Conservation (phyloP, 2,888 invertebrate species). For the Muschampia plurimacula region DNA sequence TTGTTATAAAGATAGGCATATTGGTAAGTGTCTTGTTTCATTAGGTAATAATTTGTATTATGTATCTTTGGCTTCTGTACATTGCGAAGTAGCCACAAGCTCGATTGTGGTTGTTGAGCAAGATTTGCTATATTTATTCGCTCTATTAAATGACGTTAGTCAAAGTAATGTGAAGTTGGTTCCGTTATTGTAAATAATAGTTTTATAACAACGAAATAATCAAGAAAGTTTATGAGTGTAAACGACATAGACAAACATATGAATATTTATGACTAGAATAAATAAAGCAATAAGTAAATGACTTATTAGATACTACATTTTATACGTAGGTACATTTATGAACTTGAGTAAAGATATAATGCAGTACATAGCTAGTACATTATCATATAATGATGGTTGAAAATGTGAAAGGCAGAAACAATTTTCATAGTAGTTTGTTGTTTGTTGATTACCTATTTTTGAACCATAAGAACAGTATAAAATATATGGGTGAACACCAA, state of each 20-base stretch:
- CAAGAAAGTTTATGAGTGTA: neutral
- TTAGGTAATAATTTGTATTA: neutral
- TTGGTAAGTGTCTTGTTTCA: neutral
- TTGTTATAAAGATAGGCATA: too few relatives aligned
- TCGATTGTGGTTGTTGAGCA: constrained; percentile 45
- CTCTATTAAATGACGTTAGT: constrained; percentile 7
- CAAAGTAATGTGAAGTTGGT: neutral
- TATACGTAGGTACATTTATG: too few relatives aligned
- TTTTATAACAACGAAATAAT: neutral
- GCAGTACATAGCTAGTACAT: too few relatives aligned
- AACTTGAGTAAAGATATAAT: too few relatives aligned
- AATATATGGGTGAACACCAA: too few relatives aligned
- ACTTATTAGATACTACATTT: too few relatives aligned
- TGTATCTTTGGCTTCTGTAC: neutral
- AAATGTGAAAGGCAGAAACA: too few relatives aligned
- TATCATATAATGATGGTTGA: too few relatives aligned
- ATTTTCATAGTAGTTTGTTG: too few relatives aligned
- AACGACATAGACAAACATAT: neutral
- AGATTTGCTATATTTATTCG: constrained; percentile 34
- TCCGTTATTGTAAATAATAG: neutral
- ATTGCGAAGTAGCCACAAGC: constrained; percentile 44
- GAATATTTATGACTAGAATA: neutral
- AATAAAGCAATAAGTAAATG: too few relatives aligned
- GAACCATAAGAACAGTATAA: too few relatives aligned
- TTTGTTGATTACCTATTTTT: too few relatives aligned